Conservation (phyloP, 2,888 invertebrate genomes). For the Pristionchus fissidentatus region DNA sequence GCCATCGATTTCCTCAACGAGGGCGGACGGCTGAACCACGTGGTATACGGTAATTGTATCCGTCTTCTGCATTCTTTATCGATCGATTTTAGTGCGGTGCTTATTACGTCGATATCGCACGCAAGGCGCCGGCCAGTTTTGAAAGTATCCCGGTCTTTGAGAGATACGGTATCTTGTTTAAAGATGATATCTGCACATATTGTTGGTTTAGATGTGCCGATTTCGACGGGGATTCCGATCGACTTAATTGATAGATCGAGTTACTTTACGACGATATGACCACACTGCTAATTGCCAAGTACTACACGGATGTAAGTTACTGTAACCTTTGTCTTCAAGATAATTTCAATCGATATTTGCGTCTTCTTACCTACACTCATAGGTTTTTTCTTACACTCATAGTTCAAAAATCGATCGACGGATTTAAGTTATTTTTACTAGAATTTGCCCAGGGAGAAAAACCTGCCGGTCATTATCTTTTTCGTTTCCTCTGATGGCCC, state of each 20-base stretch:
- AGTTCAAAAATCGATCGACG: too few relatives aligned
- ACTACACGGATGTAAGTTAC: constrained; percentile 56
- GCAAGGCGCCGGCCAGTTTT: constrained; percentile 82
- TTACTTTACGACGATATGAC: constrained; percentile 96
- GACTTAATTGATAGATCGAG: constrained; percentile 81
- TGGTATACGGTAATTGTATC: constrained; percentile 66
- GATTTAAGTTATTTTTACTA: too few relatives aligned
- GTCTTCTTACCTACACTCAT: too few relatives aligned
- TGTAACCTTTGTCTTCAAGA: too few relatives aligned
- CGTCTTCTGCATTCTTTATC: neutral
- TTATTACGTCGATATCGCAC: constrained; percentile 93
- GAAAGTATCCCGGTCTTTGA: constrained; percentile 34
- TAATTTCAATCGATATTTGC: too few relatives aligned
- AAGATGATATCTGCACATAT: too few relatives aligned
- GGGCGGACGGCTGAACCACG: constrained; percentile 79
- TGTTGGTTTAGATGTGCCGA: too few relatives aligned
- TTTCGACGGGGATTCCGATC: too few relatives aligned
- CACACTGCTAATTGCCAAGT: constrained; percentile 83
- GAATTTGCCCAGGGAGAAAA: too few relatives aligned
- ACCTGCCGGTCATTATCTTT: too few relatives aligned
- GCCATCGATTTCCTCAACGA: constrained; percentile 82
- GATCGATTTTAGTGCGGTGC: constrained; percentile 87
- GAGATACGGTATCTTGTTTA: constrained; percentile 42
- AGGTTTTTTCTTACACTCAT: too few relatives aligned
- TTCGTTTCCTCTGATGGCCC: too few relatives aligned